A percentile compares a stretch with the other conserved stretches of the same genome.
phyloP scores from a whole-genome alignment of 2,888 invertebrate genomes.

The Seira musarum region DNA sequence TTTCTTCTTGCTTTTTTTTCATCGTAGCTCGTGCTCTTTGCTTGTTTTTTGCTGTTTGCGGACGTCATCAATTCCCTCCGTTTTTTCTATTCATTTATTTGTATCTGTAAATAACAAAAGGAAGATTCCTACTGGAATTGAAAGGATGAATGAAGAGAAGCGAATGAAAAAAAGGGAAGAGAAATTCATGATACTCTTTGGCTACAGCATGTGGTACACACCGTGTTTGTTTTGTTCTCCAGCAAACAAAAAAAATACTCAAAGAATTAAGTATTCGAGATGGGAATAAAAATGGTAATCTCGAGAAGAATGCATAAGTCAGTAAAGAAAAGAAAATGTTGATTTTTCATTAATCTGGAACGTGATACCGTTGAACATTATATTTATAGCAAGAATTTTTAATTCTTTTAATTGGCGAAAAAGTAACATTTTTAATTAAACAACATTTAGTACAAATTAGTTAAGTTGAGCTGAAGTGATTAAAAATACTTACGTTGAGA shows the following conservation, averaged over 20 bases:
- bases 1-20: not conserved
- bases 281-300: constrained; percentile 21
- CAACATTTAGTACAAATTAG: too few relatives aligned
- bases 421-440: too few relatives aligned
- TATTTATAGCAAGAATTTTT: too few relatives aligned
- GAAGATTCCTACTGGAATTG: constrained; percentile 29
- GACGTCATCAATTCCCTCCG: constrained; percentile 40
- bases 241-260: not conserved
- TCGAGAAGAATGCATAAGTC: too few relatives aligned
- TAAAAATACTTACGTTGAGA: too few relatives aligned
- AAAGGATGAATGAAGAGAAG: constrained; percentile 18
- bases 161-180: constrained; percentile 7
- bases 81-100: not conserved
- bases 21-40: constrained; percentile 9
- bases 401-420: too few relatives aligned
- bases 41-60: constrained; percentile 11
- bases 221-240: constrained; percentile 26
- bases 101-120: not conserved
- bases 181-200: not conserved
- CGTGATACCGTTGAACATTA: too few relatives aligned
- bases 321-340: not conserved
- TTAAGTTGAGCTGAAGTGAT: too few relatives aligned
- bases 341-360: constrained; percentile 18
- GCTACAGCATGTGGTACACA: not conserved
- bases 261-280: constrained; percentile 25